Conservation (phyloP, 2,888 invertebrate species). For the Eristalis intricaria region DNA sequence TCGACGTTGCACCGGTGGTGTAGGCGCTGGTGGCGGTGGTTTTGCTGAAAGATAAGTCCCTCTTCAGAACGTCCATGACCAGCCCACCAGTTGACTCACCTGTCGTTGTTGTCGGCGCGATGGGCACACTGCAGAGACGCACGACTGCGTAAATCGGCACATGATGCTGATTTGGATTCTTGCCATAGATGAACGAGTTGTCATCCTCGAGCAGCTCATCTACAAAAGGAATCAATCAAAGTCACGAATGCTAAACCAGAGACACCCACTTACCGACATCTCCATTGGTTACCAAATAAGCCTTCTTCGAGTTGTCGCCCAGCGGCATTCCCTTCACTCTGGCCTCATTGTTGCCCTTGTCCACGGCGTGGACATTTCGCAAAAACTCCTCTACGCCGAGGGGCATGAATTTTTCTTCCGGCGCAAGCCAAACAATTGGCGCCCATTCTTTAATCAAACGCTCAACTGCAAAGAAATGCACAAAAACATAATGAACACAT, state of each 20-base stretch:
- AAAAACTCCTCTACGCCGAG: slow-evolving; percentile 85
- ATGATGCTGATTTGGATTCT: slow-evolving; percentile 82
- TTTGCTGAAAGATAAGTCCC: slow-evolving; percentile 12
- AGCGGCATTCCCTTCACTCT: slow-evolving; percentile 76
- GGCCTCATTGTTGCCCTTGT: slow-evolving; percentile 75
- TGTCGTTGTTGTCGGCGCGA: slow-evolving; percentile 28
- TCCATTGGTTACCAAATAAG: slow-evolving; percentile 82
- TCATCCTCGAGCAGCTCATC: slow-evolving; percentile 78
- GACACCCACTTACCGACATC: slow-evolving; percentile 79
- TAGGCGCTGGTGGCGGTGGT: slow-evolving; percentile 12
- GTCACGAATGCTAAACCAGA: background rate
- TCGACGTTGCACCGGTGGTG: slow-evolving; percentile 59
- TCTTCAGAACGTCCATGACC: background rate
- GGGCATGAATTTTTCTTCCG: slow-evolving; percentile 85
- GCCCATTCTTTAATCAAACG: slow-evolving; percentile 84
- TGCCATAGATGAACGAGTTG: slow-evolving; percentile 84
- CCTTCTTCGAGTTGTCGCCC: slow-evolving; percentile 80
- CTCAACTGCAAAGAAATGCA: slow-evolving; percentile 76
- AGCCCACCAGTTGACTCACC: background rate
- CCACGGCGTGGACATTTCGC: slow-evolving; percentile 82
- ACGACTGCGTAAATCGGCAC: slow-evolving; percentile 85
- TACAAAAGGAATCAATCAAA: slow-evolving; percentile 62
- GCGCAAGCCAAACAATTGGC: slow-evolving; percentile 86
- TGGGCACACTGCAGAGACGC: slow-evolving; percentile 80
- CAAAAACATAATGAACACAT: slow-evolving; percentile 9